Conservation (phyloP, 2,888 invertebrate species). For the Pyrochroa serraticornis region DNA sequence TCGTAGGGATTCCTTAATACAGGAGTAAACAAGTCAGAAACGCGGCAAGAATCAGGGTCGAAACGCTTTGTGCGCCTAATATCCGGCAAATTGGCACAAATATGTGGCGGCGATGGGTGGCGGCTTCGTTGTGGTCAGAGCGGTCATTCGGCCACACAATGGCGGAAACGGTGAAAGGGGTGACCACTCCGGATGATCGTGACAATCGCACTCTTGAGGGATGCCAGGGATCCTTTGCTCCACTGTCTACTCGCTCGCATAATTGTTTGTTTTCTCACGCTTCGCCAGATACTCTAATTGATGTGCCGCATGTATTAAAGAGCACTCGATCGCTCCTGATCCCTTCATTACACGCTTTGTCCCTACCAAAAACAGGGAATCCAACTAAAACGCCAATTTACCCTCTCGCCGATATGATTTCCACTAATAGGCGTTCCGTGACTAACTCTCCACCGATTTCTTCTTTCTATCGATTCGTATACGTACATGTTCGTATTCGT, state of each 20-base stretch:
- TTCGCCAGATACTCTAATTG: constrained; percentile 58
- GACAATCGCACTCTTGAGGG: constrained; percentile 56
- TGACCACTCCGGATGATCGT: constrained; percentile 52
- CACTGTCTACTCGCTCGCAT: constrained; percentile 48
- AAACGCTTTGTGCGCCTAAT: constrained; percentile 47
- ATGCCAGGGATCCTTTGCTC: constrained; percentile 38
- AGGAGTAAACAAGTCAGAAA: constrained; percentile 45
- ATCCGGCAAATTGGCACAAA: constrained; percentile 55
- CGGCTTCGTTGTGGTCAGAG: constrained; percentile 41
- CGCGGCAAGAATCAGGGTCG: constrained; percentile 43
- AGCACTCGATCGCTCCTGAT: constrained; percentile 52
- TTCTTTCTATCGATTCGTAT: constrained; percentile 20
- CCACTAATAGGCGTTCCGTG: constrained; percentile 48
- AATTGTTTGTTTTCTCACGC: constrained; percentile 61
- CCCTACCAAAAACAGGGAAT: constrained; percentile 51
- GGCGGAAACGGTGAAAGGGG: constrained; percentile 42
- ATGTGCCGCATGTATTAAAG: constrained; percentile 56
- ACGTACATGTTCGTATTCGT: not conserved
- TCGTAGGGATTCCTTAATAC: constrained; percentile 53
- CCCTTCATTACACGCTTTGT: constrained; percentile 52
- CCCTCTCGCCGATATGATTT: constrained; percentile 51
- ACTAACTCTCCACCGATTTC: constrained; percentile 38
- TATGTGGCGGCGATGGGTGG: constrained; percentile 42
- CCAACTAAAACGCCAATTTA: constrained; percentile 52
- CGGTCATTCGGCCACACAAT: constrained; percentile 39